These are phyloP conservation scores for Zaprionus obscuricornis DNA, from an alignment of 2,888 invertebrate species.

Conservation along the genomic window DNA sequence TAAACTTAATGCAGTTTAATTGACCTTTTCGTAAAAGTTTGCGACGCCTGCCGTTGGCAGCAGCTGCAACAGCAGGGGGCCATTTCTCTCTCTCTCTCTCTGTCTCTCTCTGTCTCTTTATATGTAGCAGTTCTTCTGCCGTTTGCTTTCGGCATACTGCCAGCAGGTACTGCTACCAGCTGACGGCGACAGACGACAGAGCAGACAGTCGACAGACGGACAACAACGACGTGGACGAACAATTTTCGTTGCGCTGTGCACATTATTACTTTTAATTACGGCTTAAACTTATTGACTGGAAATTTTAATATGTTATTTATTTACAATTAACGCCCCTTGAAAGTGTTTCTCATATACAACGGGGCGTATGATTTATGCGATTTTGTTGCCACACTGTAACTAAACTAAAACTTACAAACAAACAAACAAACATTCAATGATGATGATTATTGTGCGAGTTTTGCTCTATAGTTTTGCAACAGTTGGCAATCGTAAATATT, in stretches of 20 bases:
- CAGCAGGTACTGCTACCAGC: conserved; percentile 48
- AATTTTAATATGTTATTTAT: conserved; percentile 80
- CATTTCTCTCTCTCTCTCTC: too few species aligned
- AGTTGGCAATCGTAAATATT: conserved; percentile 62
- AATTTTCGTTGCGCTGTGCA: conserved; percentile 39
- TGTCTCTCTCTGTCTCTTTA: too few species aligned
- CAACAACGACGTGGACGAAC: conserved; percentile 6
- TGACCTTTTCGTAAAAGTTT: conserved; percentile 76
- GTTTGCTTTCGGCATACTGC: conserved; percentile 48
- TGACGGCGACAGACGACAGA: too few species aligned
- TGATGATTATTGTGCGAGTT: conserved; percentile 11
- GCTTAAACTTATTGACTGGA: conserved; percentile 78
- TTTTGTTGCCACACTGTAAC: conserved; percentile 51
- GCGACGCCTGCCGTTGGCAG: conserved; percentile 69
- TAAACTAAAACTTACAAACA: conserved; percentile 44
- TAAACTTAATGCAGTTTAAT: conserved; percentile 78
- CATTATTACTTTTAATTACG: conserved; percentile 78
- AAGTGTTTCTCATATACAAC: conserved; percentile 60
- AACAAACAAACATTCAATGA: too few species aligned
- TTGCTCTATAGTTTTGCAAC: conserved; percentile 66
- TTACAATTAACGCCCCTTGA: conserved; percentile 72
- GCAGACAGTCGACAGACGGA: too few species aligned
- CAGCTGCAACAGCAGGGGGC: conserved; percentile 5
- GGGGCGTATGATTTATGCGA: conserved; percentile 74
- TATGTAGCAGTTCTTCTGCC: background rate